A percentile compares a stretch with the other conserved stretches of the same genome.
Evolutionary conservation across 2,888 invertebrate species (phyloP).

Genomic region (Latrodectus elegans): DNA sequence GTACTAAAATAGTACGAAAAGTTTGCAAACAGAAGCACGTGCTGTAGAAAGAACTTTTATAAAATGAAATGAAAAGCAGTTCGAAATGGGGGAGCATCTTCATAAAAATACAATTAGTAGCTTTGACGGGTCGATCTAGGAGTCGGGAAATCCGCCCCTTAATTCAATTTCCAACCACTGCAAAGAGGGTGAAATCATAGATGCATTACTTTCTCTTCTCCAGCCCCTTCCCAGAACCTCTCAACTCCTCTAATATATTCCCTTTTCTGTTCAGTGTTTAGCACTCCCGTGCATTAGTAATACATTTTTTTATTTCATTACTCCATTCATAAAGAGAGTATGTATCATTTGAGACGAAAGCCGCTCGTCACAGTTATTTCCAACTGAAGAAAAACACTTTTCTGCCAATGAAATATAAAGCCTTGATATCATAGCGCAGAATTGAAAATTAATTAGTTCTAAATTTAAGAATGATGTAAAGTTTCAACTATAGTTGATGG

Average conservation of each 20-base stretch:
- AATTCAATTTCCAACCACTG: slow-evolving; percentile 32
- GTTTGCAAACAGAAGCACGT: not conserved
- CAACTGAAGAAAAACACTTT: no score
- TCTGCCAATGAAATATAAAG: no score
- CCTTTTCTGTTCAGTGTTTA: not conserved
- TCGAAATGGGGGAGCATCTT: not conserved
- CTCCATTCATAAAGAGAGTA: not conserved
- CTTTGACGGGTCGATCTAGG: slow-evolving; percentile 21
- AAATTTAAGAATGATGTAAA: no score
- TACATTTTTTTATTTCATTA: not conserved
- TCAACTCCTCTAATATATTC: not conserved
- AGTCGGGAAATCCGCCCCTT: slow-evolving; percentile 25
- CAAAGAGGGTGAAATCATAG: slow-evolving; percentile 33
- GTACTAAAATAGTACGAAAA: no score
- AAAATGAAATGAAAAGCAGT: slow-evolving; percentile 7
- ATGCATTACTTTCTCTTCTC: slow-evolving; percentile 22
- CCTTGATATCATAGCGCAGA: no score
- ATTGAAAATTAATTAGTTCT: no score
- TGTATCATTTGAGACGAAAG: not conserved
- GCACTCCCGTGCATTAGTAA: not conserved
- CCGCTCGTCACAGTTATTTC: no score
- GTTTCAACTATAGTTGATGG: no score
- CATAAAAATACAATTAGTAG: slow-evolving; percentile 54
- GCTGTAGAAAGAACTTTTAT: slow-evolving; percentile 19
- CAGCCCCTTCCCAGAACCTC: not conserved